Percentiles rank a stretch among this genome's conserved stretches.
Evolutionary conservation across 1,140 invertebrate genomes (phyloP).

Genomic region (Oryctes rhinoceros): DNA sequence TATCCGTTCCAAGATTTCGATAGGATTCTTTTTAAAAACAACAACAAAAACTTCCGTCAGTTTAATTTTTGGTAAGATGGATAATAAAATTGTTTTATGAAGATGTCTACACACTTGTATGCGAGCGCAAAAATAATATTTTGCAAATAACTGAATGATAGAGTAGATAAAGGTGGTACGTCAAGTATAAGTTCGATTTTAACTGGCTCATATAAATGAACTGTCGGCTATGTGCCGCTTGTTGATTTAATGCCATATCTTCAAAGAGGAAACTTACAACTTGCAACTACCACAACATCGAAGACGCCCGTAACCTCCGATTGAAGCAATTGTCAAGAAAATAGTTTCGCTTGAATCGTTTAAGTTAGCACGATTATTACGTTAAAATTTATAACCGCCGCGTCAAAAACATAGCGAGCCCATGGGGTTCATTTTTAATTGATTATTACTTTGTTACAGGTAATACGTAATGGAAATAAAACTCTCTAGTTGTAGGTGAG

Average conservation of each 20-base stretch:
- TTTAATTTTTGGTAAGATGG: too few species aligned
- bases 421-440: slow-evolving; percentile 39
- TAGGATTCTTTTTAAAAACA: too few species aligned
- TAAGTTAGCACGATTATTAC: slow-evolving; percentile 37
- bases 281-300: neutral
- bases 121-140: neutral
- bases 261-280: neutral
- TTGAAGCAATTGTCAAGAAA: slow-evolving; percentile 37
- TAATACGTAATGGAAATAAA: neutral
- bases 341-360: slow-evolving; percentile 39
- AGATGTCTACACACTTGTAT: neutral
- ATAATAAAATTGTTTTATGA: too few species aligned
- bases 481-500: too few species aligned
- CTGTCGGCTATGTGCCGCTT: slow-evolving; percentile 23
- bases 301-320: neutral
- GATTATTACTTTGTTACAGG: neutral
- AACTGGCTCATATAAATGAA: slow-evolving; percentile 40
- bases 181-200: slow-evolving; percentile 36
- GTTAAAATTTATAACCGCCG: slow-evolving; percentile 39
- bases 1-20: too few species aligned
- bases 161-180: slow-evolving; percentile 1
- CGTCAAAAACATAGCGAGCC: slow-evolving; percentile 22
- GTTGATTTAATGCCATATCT: slow-evolving; percentile 39
- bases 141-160: neutral
- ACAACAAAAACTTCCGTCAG: too few species aligned